Evolutionary conservation across 1,140 invertebrate genomes (phyloP), one percentile per base, ranked within the genome.

Genomic region (Ectropis grisescens): DNA sequence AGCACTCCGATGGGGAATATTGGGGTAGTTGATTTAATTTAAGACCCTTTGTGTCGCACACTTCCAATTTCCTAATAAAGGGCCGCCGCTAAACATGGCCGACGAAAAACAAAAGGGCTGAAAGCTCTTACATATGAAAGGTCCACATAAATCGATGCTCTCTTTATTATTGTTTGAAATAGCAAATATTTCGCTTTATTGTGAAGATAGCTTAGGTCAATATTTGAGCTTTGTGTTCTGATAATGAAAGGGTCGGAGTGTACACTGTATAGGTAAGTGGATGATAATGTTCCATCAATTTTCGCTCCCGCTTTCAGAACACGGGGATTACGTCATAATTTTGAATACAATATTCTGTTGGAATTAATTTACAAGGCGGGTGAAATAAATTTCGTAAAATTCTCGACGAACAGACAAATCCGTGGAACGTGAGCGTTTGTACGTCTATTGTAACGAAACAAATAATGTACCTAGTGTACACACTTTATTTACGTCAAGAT

Each of bases 41-140:
- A 50, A 55, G 52, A 41, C 40, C 58, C 48, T 61, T 66, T 61
- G 55, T 58, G 47, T 42, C 47, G 49, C 47, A 55, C 49, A 61
- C 44, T 58, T 58, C 50, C 58, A 61, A 65, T 58, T 59, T 56
- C 47, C 58, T 57, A 57, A 66, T 54, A 61, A 58, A 61, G 50
- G 44, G 23, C 39, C 41, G 29, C 29, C 40, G 25, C 46, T 47
- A 58, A 50, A 54, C 34, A 48, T 33, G 42, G 29, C 45, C 30
- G 31, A 13, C 45, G 40, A 49, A 58, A 56, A 61, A 61, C 59
- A 58, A 54, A 51, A 37, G 37, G 29, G 13, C 16, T n/a, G 25
- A 42, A 38, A 40, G 39, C 28, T 43, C 32, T 35, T 37, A 43
- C 38, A 42, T 40, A 49, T 36, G 32, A 52, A 46, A 55, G 48